Base-by-base conservation (phyloP, 2,797 vertebrate genomes). In the Sandelia bainsii region DNA sequence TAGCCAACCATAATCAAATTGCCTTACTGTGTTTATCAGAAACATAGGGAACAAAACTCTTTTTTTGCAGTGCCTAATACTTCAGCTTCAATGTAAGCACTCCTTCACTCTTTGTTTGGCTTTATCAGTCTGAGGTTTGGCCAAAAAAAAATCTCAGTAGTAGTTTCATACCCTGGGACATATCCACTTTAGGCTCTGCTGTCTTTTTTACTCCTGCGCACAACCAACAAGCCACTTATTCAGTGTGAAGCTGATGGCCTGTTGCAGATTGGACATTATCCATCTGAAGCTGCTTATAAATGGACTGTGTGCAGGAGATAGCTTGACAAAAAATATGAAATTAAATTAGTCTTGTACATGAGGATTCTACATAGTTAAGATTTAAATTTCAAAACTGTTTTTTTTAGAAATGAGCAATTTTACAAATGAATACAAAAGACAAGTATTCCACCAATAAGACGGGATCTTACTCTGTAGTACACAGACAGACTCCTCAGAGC, bases 11-110 rank as follows among this genome's bases (percentile, higher is more conserved):
- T 91, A 77, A 91, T 93, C 90, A 91, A 90, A 92, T 89, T 93
- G 94, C 94, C 94, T 95, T 94, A 94, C 85, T 88, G 81, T 90
- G 82, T 93, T 92, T 84, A 80, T 79, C 72, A 79, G 75, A 86
- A 82, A 74, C 69, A 44, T 76, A 62, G 67, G 63, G 66, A 76
- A 69, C 71, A 77, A 70, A 60, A 50, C 54, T 57, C 53, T 73
- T 20, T 81, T 84, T 77, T 84, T 88, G 87, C 90, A 84, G 90
- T 90, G 92, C 91, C 89, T 93, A 83, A 89, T 85, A 85, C 83
- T 90, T 88, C 81, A 91, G 91, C 91, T 87, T 89, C 82, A 81
- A 84, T 90, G 87, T 90, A 85, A 87, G 88, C 89, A 90, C 86
- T 82, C 75, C 56, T 42, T 80, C 25, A 7, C 45, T 86, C 59